These are phyloP conservation scores for Calyptommatus sinebrachiatus DNA, from an alignment of 2,113 vertebrate genomes.

Conservation along the genomic window DNA sequence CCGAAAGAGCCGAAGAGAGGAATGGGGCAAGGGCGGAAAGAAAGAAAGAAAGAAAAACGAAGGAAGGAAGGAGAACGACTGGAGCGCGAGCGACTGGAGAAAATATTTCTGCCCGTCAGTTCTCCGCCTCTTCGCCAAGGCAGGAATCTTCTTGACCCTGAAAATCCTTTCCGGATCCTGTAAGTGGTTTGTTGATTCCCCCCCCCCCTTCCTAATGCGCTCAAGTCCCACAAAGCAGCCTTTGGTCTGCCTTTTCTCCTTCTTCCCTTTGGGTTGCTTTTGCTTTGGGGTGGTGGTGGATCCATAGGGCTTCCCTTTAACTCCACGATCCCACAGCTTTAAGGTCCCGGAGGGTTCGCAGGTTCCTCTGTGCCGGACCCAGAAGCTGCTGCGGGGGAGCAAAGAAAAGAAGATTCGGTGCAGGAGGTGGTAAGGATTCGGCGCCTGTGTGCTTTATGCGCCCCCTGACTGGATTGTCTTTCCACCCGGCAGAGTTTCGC, in stretches of 20 bases:
- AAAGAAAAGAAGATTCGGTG: not conserved
- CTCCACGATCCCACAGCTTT: not conserved
- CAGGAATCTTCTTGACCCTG: conserved; percentile 27
- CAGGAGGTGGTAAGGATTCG: not conserved
- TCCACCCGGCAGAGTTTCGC: not conserved
- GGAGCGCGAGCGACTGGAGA: not conserved
- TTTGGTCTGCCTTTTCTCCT: not conserved
- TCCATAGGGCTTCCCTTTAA: fast-evolving
- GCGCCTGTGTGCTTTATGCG: too few species aligned
- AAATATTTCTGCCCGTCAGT: not conserved
- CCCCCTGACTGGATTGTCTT: not conserved
- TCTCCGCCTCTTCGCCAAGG: not conserved
- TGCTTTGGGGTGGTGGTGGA: not conserved
- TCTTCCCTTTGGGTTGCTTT: not conserved
- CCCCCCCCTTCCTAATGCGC: not conserved
- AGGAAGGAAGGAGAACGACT: too few species aligned
- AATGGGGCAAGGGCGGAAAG: conserved; percentile 34
- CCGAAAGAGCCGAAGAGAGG: conserved; percentile 32
- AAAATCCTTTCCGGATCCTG: conserved; percentile 68
- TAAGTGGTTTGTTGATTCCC: conserved; percentile 60
- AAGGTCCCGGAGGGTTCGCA: not conserved
- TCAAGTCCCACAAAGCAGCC: not conserved
- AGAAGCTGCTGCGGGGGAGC: too few species aligned
- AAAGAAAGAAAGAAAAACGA: conserved; percentile 29
- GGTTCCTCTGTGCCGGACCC: too few species aligned